phyloP scores from a whole-genome alignment of 2,113 vertebrate species.

The Marmota flaviventris region DNA sequence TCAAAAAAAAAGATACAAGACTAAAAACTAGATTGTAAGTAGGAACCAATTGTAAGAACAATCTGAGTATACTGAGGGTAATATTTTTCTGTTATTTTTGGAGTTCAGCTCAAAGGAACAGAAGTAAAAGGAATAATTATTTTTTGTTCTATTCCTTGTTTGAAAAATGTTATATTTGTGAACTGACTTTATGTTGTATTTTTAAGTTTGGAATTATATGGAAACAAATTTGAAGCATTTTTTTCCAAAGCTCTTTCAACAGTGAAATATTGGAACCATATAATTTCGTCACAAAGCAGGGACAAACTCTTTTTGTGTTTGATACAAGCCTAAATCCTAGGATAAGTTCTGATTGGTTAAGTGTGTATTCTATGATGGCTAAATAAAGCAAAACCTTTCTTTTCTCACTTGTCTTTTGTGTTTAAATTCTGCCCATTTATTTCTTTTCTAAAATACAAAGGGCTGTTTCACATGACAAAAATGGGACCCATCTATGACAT shows the following conservation, averaged over 20 bases:
- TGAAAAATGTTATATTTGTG: neutral
- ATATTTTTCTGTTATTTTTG: conserved; percentile 8
- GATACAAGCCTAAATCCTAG: neutral
- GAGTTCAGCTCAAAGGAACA: neutral
- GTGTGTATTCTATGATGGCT: neutral
- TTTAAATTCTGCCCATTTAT: neutral
- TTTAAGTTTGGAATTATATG: conserved; percentile 22
- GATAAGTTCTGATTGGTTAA: neutral
- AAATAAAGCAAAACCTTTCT: conserved; percentile 22
- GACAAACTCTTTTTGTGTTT: neutral
- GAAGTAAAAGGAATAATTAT: neutral
- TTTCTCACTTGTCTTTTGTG: neutral
- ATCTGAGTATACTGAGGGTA: neutral
- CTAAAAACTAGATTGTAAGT: neutral
- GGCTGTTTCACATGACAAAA: neutral
- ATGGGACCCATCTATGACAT: neutral
- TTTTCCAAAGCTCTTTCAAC: neutral
- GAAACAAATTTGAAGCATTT: neutral
- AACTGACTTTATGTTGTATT: neutral
- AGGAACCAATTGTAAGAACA: neutral
- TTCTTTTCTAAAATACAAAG: neutral
- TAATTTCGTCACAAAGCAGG: conserved; percentile 50
- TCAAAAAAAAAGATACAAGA: neutral
- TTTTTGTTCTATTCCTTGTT: neutral
- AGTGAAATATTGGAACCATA: neutral